These are phyloP conservation scores for Harpagoxenus sublaevis DNA, from an alignment of 2,888 invertebrate species.

Conservation along the genomic window DNA sequence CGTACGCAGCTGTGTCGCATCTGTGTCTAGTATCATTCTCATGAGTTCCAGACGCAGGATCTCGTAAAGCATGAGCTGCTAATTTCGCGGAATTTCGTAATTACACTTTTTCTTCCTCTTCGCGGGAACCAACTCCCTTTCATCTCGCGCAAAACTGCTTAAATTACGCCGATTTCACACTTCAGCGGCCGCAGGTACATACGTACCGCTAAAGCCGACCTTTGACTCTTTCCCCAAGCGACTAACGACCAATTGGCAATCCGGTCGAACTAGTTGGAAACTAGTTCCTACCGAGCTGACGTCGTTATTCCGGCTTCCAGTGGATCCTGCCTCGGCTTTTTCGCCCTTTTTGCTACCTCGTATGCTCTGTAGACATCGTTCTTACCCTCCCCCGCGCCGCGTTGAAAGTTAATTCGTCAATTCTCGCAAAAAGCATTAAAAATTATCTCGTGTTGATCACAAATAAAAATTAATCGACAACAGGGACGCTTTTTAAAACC, in stretches of 20 bases:
- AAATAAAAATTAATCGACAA: constrained; percentile 1
- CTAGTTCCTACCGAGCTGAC: constrained; percentile 72
- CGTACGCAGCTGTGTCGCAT: not conserved
- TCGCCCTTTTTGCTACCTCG: constrained; percentile 44
- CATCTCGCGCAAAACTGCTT: constrained; percentile 57
- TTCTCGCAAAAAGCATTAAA: not conserved
- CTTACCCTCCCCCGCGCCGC: not conserved
- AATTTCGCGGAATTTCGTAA: constrained; percentile 68
- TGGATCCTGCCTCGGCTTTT: constrained; percentile 42
- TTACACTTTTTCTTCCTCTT: constrained; percentile 60
- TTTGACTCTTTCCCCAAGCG: constrained; percentile 68
- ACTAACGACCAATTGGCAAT: constrained; percentile 75
- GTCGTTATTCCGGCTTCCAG: constrained; percentile 71
- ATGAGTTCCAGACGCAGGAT: not conserved
- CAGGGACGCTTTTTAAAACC: not conserved
- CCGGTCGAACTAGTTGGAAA: constrained; percentile 75
- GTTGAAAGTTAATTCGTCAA: constrained; percentile 28
- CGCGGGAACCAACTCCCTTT: constrained; percentile 24
- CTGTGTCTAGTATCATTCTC: not conserved
- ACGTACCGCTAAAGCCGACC: constrained; percentile 49
- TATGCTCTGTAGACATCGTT: constrained; percentile 3
- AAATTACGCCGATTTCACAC: constrained; percentile 71
- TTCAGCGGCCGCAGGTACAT: constrained; percentile 53
- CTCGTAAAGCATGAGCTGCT: constrained; percentile 28
- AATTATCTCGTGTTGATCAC: not conserved